Conservation (phyloP, 2,113 vertebrate genomes). For the Archocentrus centrarchus region DNA sequence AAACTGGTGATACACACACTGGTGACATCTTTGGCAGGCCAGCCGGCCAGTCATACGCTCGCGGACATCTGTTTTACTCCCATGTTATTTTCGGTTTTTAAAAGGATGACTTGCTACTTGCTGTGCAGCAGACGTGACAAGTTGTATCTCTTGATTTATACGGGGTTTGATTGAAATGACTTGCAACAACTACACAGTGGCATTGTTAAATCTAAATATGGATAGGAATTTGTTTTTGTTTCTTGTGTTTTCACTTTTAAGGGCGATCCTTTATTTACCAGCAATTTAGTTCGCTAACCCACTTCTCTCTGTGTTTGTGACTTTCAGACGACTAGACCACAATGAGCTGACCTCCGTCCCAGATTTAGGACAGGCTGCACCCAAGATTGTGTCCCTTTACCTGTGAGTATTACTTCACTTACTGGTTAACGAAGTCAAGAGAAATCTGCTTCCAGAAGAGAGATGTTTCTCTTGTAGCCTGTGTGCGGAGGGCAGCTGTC, state of each 20-base stretch:
- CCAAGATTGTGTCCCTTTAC: conserved; percentile 82
- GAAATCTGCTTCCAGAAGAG: background rate
- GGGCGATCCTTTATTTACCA: background rate
- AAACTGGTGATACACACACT: conserved; percentile 67
- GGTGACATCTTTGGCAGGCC: conserved; percentile 74
- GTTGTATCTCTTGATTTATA: conserved; percentile 51
- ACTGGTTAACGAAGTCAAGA: conserved; percentile 4
- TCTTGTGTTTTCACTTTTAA: background rate
- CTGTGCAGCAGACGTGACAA: conserved; percentile 61
- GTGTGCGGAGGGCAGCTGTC: background rate
- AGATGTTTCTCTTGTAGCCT: background rate
- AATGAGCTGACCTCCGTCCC: conserved; percentile 92
- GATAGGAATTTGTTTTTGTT: background rate
- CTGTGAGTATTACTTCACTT: conserved; percentile 86
- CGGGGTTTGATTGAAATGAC: background rate
- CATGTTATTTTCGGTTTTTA: conserved; percentile 69
- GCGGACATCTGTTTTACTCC: conserved; percentile 71
- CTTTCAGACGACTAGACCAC: conserved; percentile 90
- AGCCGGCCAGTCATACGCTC: conserved; percentile 60
- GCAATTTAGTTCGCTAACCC: conserved; percentile 25
- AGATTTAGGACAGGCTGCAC: conserved; percentile 83
- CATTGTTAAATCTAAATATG: background rate
- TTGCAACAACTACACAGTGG: background rate
- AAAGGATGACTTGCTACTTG: conserved; percentile 69
- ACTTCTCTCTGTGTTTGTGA: conserved; percentile 41